These are phyloP conservation scores for Oophaga sylvatica DNA, from an alignment of 2,797 vertebrate genomes.

Conservation along the genomic window DNA sequence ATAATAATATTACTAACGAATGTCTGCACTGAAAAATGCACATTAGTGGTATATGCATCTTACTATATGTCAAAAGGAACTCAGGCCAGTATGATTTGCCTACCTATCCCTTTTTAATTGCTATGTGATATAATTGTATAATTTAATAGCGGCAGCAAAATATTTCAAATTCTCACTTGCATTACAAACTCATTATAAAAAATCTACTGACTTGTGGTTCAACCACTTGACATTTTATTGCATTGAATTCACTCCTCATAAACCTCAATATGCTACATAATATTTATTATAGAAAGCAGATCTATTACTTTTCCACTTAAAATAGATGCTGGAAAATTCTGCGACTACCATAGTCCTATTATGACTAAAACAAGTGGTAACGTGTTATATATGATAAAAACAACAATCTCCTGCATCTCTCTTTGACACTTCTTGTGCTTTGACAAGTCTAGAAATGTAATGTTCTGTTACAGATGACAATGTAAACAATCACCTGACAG, in stretches of 20 bases:
- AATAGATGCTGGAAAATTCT: constrained; percentile 64
- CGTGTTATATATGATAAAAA: constrained; percentile 66
- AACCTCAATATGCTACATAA: constrained; percentile 50
- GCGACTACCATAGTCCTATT: constrained; percentile 64
- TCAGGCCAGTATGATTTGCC: not conserved
- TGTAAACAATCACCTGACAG: constrained; percentile 67
- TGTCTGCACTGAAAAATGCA: not conserved
- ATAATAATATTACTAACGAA: too few relatives aligned
- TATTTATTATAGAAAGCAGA: constrained; percentile 62
- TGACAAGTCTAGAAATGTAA: constrained; percentile 70
- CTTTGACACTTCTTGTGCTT: constrained; percentile 68
- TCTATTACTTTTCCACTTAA: constrained; percentile 55
- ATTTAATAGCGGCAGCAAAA: not conserved
- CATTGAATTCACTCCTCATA: constrained; percentile 61
- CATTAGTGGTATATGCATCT: not conserved
- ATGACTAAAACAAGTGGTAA: constrained; percentile 66
- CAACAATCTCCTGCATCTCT: constrained; percentile 67
- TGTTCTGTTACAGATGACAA: constrained; percentile 66
- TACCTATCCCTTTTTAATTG: not conserved
- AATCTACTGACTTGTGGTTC: constrained; percentile 59
- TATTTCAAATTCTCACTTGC: not conserved
- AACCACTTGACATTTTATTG: constrained; percentile 62
- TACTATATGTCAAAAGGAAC: not conserved
- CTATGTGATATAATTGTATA: not conserved
- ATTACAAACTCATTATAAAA: constrained; percentile 34